Base-by-base conservation (phyloP, 2,888 invertebrate species). In the Cremastinae sp. region DNA sequence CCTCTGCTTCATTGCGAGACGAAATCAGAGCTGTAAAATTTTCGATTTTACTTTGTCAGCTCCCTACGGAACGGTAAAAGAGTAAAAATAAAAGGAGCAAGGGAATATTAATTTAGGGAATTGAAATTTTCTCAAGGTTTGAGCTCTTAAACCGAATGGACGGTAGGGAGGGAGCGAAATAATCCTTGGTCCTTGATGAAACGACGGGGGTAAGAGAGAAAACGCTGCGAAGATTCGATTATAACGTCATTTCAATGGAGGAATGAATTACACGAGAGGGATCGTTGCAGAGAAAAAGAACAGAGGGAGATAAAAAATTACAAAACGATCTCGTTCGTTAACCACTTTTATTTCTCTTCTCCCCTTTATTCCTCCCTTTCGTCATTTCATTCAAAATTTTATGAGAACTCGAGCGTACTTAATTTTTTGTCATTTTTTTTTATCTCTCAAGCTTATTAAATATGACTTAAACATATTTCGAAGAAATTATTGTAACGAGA, bases 211-310 rank as follows among this genome's bases (percentile, higher is more conserved):
- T 76, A 68, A 73, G 64, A 76, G 69, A 38, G 59, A 59, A 38
- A 12, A 45, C 59, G 64, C 64, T 72, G 64, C 58, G 53, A 65
- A 53, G 64, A 73, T 69, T 76, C 73, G 73, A 73, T 76, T 73
- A 69, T 72, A 76, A 76, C 64, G 75, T 75, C 62, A 65, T 73
- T 72, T 73, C 71, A 68, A 72, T 69, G 59, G 45, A 59, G 69
- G 72, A 68, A 76, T 76, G 41, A 76, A 76, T 76, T 76, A 76
- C 66, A 53, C 62, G 53, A 61, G 16, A 58, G 41, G 20, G 51
- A 36, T 3, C 18, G 47, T 56, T 49, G 49, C 18, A n/a, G 49
- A 9, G 16, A 18, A 16, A 38, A n/a, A 56, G 38, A 14, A 12
- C 18, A 41, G 38, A 58, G 16, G 20, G 7, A 41, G 43, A 75